Percentiles rank a stretch among this genome's conserved stretches.
Evolutionary conservation across 1,140 invertebrate species (phyloP).

Genomic region (Drosophila lacertosa): DNA sequence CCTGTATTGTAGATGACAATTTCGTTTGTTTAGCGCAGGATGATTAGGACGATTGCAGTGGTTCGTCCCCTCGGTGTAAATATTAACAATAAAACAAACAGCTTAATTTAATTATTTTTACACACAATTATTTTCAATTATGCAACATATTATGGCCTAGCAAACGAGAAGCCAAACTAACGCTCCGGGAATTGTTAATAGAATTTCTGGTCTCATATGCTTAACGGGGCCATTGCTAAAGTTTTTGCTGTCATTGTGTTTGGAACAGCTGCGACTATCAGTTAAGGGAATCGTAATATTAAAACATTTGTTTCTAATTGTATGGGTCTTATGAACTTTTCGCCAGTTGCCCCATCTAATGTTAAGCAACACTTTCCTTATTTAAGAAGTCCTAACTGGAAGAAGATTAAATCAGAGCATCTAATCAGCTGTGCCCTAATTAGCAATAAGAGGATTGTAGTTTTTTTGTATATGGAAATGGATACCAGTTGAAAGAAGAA

Average conservation of each 20-base stretch:
- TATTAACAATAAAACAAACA: constrained; percentile 7
- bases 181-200: neutral
- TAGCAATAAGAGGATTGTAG: neutral
- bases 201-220: constrained; percentile 3
- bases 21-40: neutral
- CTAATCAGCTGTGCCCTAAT: constrained; percentile 23
- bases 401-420: neutral
- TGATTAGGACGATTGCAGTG: neutral
- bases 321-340: constrained; percentile 14
- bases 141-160: neutral
- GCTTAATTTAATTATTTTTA: neutral
- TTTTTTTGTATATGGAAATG: neutral
- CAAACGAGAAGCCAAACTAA: neutral
- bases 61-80: neutral
- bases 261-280: constrained; percentile 21
- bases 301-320: constrained; percentile 38
- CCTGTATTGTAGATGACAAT: constrained; percentile 15
- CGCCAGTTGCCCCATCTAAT: neutral
- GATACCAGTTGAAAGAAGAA: neutral
- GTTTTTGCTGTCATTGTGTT: constrained; percentile 1
- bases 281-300: constrained; percentile 26
- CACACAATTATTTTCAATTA: neutral
- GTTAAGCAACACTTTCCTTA: constrained; percentile 1
- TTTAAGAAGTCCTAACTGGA: neutral
- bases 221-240: neutral